phyloP scores from a whole-genome alignment of 2,888 invertebrate species.

The Sycophila texana region DNA sequence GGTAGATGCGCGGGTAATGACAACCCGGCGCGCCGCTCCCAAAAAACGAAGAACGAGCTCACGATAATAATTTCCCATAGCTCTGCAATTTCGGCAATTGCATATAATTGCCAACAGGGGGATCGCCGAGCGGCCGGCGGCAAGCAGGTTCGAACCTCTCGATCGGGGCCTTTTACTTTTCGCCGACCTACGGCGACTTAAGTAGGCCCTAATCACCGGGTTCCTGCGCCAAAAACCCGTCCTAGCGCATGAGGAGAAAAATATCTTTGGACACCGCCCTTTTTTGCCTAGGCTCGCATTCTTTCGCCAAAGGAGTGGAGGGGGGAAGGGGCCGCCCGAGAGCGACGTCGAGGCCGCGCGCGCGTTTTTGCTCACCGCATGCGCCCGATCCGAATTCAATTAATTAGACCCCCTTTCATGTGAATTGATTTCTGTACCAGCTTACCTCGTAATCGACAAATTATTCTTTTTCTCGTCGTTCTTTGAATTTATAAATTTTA shows the following conservation, averaged over 20 bases:
- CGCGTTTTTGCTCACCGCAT: not conserved
- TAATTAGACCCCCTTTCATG: constrained; percentile 34
- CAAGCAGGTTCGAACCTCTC: constrained; percentile 9
- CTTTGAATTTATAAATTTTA: too few species aligned
- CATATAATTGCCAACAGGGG: constrained; percentile 71
- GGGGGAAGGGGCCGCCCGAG: not conserved
- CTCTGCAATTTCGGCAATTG: constrained; percentile 73
- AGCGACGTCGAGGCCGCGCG: not conserved
- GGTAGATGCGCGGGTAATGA: too few species aligned
- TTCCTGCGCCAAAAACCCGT: constrained; percentile 47
- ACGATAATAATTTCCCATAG: constrained; percentile 29
- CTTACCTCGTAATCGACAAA: too few species aligned
- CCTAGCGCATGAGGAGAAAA: not conserved
- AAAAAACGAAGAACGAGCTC: constrained; percentile 14
- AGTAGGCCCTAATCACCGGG: constrained; percentile 73
- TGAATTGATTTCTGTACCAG: constrained; percentile 33
- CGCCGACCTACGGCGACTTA: constrained; percentile 65
- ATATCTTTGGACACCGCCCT: constrained; percentile 6
- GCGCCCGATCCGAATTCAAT: constrained; percentile 33
- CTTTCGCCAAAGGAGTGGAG: not conserved
- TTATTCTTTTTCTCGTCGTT: too few species aligned
- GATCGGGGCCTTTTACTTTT: constrained; percentile 69
- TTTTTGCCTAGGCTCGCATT: constrained; percentile 17
- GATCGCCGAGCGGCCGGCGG: not conserved
- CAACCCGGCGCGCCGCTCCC: not conserved